Base-by-base conservation (phyloP, 2,113 vertebrate genomes). In the Coturnix japonica region DNA sequence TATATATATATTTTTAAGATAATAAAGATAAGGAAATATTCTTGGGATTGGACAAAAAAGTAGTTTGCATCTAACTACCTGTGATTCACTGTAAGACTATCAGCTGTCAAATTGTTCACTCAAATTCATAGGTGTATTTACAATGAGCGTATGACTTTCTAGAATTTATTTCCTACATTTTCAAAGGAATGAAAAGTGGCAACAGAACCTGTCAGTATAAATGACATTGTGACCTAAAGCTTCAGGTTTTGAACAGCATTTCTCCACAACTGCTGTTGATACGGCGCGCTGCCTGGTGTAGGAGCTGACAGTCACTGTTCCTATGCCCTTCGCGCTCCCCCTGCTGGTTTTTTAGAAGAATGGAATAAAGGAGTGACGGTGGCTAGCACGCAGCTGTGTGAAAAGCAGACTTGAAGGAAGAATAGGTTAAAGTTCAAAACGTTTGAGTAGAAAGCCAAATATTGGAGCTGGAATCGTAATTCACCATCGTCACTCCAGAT, bases 281-380 rank as follows among this genome's bases (percentile, higher is more conserved):
- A 20, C 7, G 41, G 11, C 33, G 30, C 43, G 8, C 30, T n/a
- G n/a, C 21, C 3, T 17, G 6, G 19, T 14, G 1, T 5, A 12
- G 18, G 8, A 53, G 12, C 17, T 39, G 71, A 6, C 39, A 51
- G 44, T 15, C 13, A 28, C 2, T 21, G 28, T 63, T 94, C 84
- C 54, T 73, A 78, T 80, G 92, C 74, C 81, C 15, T 70, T 76
- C 3, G 39, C 76, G 78, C 92, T 93, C 95, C 96, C 93, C 78
- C 95, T 95, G 3, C 63, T 81, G 95, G 7, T 5, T 4, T 57
- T 39, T 69, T 33, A 9, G 23, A 44, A 66, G 44, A 64, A 26
- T 8, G 31, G 35, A 90, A 13, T 0, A 2, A 25, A n/a, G 67
- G 37, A 61, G 11, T 7, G 22, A 2, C 2, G 21, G n/a, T 43